A percentile compares a stretch with the other conserved stretches of the same genome.
These are phyloP conservation scores for Stenolophus ochropezus DNA, from an alignment of 2,888 invertebrate genomes.

Conservation along the genomic window DNA sequence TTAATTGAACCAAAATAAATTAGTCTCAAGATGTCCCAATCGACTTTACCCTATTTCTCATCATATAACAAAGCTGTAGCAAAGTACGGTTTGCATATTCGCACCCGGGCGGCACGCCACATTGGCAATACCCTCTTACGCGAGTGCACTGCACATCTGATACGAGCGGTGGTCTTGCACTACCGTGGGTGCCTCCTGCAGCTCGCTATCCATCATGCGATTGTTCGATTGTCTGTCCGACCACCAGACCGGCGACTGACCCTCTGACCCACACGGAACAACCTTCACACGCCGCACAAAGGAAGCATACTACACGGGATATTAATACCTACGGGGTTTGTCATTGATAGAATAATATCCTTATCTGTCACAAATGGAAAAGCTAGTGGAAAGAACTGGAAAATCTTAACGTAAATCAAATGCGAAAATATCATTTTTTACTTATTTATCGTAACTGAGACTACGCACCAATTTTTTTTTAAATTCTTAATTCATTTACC, in stretches of 20 bases:
- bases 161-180: neutral
- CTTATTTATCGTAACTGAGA: too few relatives aligned
- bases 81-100: neutral
- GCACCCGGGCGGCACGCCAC: neutral
- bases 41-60: too few relatives aligned
- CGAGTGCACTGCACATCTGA: neutral
- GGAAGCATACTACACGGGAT: neutral
- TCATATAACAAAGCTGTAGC: too few relatives aligned
- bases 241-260: neutral
- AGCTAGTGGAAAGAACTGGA: too few relatives aligned
- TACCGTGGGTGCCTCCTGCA: neutral
- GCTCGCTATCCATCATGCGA: constrained; percentile 36
- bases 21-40: too few relatives aligned
- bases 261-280: neutral
- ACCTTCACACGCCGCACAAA: neutral
- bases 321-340: neutral
- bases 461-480: too few relatives aligned
- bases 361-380: too few relatives aligned
- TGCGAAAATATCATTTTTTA: too few relatives aligned
- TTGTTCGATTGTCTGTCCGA: constrained; percentile 27
- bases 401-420: too few relatives aligned
- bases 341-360: neutral
- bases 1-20: too few relatives aligned
- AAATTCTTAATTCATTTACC: too few relatives aligned
- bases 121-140: neutral